Conservation (phyloP, 2,888 invertebrate genomes). For the Octonoba sinensis region DNA sequence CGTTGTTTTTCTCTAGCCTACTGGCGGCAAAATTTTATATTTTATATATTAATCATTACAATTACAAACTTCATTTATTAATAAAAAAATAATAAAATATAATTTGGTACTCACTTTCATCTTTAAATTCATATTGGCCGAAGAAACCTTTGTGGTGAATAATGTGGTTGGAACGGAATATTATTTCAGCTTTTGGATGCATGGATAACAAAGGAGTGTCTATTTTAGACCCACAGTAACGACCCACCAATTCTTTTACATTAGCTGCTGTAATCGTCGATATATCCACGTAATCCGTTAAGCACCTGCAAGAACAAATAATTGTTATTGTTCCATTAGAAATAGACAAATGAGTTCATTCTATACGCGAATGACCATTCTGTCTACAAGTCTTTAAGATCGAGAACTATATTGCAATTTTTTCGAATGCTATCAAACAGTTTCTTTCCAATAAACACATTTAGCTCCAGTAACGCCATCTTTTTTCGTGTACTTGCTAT, state of each 20-base stretch:
- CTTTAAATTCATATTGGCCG: slow-evolving; percentile 69
- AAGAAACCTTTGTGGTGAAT: slow-evolving; percentile 69
- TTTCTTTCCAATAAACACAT: no score
- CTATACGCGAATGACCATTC: no score
- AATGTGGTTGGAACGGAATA: slow-evolving; percentile 69
- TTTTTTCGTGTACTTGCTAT: no score
- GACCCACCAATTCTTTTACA: slow-evolving; percentile 68
- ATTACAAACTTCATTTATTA: no score
- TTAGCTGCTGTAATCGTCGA: slow-evolving; percentile 69
- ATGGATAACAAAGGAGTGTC: slow-evolving; percentile 69
- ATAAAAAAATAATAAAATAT: no score
- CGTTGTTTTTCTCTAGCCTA: no score
- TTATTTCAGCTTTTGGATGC: slow-evolving; percentile 69
- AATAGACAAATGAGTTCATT: neutral
- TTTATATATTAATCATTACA: no score
- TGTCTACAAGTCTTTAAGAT: no score
- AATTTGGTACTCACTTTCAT: slow-evolving; percentile 68
- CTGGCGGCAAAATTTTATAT: no score
- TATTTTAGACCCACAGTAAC: slow-evolving; percentile 69
- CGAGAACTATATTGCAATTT: no score
- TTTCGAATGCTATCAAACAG: no score
- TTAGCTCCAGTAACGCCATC: no score
- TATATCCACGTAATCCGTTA: slow-evolving; percentile 70
- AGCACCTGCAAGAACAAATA: slow-evolving; percentile 67
- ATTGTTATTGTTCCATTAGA: neutral